These are phyloP conservation scores for Raja brachyura DNA, from an alignment of 2,113 vertebrate species.

Conservation along the genomic window DNA sequence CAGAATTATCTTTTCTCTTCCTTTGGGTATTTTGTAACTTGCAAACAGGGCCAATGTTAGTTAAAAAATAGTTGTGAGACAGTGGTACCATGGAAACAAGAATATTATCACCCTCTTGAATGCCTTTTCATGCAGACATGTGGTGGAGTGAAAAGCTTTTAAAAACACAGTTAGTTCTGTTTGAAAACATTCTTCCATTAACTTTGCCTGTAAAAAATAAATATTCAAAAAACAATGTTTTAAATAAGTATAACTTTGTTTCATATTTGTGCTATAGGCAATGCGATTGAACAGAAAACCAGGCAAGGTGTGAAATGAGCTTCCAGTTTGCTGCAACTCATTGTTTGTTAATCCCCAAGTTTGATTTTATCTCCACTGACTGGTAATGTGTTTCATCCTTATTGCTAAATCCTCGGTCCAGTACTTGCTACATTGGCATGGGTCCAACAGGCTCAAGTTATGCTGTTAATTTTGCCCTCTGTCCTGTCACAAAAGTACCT, in stretches of 20 bases:
- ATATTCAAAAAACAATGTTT: background rate
- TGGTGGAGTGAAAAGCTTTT: too few relatives aligned
- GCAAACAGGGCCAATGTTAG: background rate
- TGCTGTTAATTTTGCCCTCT: background rate
- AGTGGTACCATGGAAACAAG: background rate
- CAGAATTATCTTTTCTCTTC: background rate
- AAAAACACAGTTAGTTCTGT: background rate
- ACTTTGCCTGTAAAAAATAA: background rate
- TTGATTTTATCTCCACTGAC: background rate
- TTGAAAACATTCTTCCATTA: background rate
- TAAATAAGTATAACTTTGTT: background rate
- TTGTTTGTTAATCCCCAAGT: background rate
- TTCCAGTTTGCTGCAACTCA: background rate
- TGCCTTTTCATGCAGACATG: background rate
- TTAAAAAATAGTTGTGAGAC: background rate
- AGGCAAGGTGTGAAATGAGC: background rate
- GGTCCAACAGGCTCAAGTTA: too few relatives aligned
- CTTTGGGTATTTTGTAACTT: background rate
- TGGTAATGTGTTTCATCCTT: background rate
- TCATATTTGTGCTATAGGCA: background rate
- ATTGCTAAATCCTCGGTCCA: background rate
- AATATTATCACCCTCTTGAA: background rate
- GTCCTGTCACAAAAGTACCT: background rate
- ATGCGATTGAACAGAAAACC: background rate
- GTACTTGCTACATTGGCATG: background rate